Conservation (phyloP, 2,888 invertebrate genomes). For the Megaustenia siamemsis region DNA sequence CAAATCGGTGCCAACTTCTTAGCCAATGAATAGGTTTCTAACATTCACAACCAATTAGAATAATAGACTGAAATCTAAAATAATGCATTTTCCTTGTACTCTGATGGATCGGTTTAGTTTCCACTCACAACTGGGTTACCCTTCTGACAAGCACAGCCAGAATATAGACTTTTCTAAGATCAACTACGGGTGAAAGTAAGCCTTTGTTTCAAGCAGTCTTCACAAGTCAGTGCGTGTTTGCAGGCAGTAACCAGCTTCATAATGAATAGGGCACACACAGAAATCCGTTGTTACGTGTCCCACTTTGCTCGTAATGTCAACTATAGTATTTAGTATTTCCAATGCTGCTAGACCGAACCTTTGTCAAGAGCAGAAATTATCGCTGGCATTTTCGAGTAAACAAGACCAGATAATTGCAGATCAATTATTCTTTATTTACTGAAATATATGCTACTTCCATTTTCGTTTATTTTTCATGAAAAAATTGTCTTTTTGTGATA, state of each 20-base stretch:
- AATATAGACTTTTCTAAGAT: background rate
- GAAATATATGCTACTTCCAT: no score
- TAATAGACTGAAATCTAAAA: background rate
- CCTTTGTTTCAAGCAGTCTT: background rate
- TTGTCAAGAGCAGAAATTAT: background rate
- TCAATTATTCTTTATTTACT: no score
- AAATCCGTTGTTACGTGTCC: background rate
- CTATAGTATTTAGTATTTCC: background rate
- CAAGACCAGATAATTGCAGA: background rate
- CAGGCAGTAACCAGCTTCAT: background rate
- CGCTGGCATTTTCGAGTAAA: background rate
- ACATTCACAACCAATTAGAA: slow-evolving; percentile 15
- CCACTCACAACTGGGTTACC: background rate
- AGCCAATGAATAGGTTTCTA: slow-evolving; percentile 9
- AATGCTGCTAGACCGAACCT: background rate
- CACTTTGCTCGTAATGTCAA: background rate
- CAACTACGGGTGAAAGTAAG: background rate
- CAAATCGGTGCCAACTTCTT: slow-evolving; percentile 14
- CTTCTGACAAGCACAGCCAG: background rate
- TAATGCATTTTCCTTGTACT: slow-evolving; percentile 27
- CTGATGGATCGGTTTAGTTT: background rate
- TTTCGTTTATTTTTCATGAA: no score
- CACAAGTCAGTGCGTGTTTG: background rate
- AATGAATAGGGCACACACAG: background rate
- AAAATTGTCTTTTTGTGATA: no score